Evolutionary conservation across 2,113 vertebrate species (phyloP).

Genomic region (Poeciliopsis occidentalis): DNA sequence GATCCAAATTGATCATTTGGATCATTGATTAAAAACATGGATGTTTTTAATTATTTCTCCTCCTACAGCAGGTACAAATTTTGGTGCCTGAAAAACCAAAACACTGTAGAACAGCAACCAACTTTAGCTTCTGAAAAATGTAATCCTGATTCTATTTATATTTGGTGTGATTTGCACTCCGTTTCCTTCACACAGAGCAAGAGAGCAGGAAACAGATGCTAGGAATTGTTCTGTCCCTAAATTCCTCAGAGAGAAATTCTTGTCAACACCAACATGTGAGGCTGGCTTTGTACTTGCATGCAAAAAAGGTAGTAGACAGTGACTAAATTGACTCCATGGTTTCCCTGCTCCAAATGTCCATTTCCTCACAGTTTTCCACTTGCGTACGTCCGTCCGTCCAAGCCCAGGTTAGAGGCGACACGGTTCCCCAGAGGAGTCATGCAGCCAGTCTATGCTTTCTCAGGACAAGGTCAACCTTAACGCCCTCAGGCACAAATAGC

Average conservation of each 20-base stretch:
- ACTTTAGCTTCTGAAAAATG: slow-evolving; percentile 67
- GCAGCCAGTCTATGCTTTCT: slow-evolving; percentile 79
- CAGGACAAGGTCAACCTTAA: slow-evolving; percentile 84
- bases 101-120: slow-evolving; percentile 60
- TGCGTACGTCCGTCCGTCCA: slow-evolving; percentile 89
- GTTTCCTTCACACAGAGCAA: slow-evolving; percentile 86
- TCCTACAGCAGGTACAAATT: slow-evolving; percentile 16
- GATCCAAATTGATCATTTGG: too few species aligned
- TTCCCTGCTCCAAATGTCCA: slow-evolving; percentile 89
- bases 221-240: slow-evolving; percentile 88
- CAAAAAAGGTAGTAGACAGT: slow-evolving; percentile 84
- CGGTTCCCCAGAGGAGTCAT: slow-evolving; percentile 83
- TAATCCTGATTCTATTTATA: slow-evolving; percentile 90
- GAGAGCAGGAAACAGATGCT: slow-evolving; percentile 98
- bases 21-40: not conserved
- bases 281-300: slow-evolving; percentile 90
- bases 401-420: slow-evolving; percentile 79
- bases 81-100: slow-evolving; percentile 27
- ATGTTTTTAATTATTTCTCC: slow-evolving; percentile 19
- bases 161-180: slow-evolving; percentile 87
- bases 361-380: slow-evolving; percentile 96
- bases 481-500: slow-evolving; percentile 44
- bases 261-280: slow-evolving; percentile 83
- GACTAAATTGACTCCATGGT: slow-evolving; percentile 84
- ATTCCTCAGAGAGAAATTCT: slow-evolving; percentile 89